phyloP scores from a whole-genome alignment of 2,888 invertebrate species.

The Molorchus minor region DNA sequence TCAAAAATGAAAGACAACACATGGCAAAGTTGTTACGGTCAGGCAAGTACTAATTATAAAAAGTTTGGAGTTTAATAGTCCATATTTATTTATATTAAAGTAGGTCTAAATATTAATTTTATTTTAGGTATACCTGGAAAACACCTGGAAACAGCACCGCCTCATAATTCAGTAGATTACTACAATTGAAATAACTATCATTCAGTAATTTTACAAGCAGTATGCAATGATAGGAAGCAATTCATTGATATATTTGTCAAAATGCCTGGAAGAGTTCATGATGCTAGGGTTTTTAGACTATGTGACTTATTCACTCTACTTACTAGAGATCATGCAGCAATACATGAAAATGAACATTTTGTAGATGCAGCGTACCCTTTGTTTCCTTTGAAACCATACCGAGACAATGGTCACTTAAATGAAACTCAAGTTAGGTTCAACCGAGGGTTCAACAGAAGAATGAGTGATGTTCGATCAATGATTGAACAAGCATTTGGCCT shows the following conservation, averaged over 20 bases:
- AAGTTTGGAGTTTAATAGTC: no score
- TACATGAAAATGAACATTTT: not conserved
- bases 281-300: slow-evolving; percentile 40
- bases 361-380: not conserved
- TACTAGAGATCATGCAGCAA: not conserved
- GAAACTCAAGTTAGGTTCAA: slow-evolving; percentile 11
- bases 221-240: slow-evolving; percentile 24
- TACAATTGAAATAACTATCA: slow-evolving; percentile 36
- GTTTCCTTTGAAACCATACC: not conserved
- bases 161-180: slow-evolving; percentile 12
- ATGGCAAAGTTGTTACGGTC: no score
- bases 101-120: no score
- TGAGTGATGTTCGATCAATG: not conserved
- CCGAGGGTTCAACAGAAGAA: slow-evolving; percentile 7
- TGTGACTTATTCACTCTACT: not conserved
- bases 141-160: no score
- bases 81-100: no score
- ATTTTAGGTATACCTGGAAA: not conserved
- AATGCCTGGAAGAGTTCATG: slow-evolving; percentile 32
- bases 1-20: no score
- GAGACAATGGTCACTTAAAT: slow-evolving; percentile 3
- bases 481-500: not conserved
- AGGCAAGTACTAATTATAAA: no score
- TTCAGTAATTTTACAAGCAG: slow-evolving; percentile 36
- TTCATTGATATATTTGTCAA: slow-evolving; percentile 30